phyloP scores from a whole-genome alignment of 2,113 vertebrate species.

The Seriola dumerili region DNA sequence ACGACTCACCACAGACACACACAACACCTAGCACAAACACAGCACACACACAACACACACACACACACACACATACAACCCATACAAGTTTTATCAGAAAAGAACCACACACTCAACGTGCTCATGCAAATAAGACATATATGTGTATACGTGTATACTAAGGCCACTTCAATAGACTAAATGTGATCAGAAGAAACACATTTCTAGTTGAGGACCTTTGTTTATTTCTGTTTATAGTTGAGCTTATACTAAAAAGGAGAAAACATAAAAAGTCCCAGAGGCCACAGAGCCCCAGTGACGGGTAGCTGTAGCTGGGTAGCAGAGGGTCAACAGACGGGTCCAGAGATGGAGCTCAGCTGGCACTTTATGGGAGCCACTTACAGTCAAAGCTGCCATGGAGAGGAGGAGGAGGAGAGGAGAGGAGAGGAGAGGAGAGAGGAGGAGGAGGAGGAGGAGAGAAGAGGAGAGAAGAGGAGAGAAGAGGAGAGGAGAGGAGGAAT shows the following conservation, averaged over 20 bases:
- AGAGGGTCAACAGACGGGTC: constrained; percentile 71
- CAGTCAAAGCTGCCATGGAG: constrained; percentile 39
- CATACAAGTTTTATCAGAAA: too few species aligned
- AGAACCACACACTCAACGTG: too few species aligned
- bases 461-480: neutral
- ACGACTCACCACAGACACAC: too few species aligned
- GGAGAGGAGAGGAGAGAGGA: constrained; percentile 14
- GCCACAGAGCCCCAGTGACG: constrained; percentile 46
- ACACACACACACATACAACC: too few species aligned
- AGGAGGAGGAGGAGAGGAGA: constrained; percentile 6
- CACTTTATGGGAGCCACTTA: constrained; percentile 69
- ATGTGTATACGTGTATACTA: neutral
- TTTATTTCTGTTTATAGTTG: constrained; percentile 28
- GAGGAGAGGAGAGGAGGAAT: constrained; percentile 47
- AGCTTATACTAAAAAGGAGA: constrained; percentile 4
- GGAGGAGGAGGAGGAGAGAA: neutral
- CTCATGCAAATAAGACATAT: too few species aligned
- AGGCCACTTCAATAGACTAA: neutral
- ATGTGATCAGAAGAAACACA: neutral
- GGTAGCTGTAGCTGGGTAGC: constrained; percentile 61
- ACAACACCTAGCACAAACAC: too few species aligned
- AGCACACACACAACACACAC: too few species aligned
- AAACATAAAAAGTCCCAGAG: constrained; percentile 38
- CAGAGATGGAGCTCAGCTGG: constrained; percentile 70
- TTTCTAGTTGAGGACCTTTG: neutral